phyloP scores from a whole-genome alignment of 2,888 invertebrate species.

The Nomada ruficornis region DNA sequence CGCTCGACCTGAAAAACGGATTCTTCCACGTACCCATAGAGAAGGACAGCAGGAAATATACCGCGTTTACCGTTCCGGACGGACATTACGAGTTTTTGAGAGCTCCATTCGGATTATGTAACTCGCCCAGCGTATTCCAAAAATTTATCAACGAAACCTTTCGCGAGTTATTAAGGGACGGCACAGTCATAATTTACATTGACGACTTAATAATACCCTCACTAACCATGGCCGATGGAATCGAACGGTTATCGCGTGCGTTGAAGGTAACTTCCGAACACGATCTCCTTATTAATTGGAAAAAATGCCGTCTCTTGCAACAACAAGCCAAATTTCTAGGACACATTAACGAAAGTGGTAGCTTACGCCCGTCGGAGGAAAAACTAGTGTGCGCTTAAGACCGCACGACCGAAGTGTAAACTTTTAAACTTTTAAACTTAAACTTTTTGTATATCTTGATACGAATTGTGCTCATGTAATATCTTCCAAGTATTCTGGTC shows the following conservation, averaged over 20 bases:
- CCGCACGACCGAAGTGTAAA: no score
- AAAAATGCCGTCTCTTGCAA: constrained; percentile 1
- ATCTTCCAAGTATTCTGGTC: no score
- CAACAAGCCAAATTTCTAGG: neutral
- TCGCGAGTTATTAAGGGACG: constrained; percentile 33
- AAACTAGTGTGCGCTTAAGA: no score
- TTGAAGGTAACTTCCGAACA: neutral
- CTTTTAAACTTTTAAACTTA: no score
- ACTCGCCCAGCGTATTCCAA: constrained; percentile 37
- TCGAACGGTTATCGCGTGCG: neutral
- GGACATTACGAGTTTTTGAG: constrained; percentile 69
- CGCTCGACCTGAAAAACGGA: constrained; percentile 46
- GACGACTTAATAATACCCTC: constrained; percentile 20
- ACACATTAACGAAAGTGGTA: neutral
- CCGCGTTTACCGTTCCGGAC: constrained; percentile 68
- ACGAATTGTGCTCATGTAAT: no score
- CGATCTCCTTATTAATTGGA: constrained; percentile 13
- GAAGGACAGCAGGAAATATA: constrained; percentile 66
- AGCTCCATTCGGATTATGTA: constrained; percentile 71
- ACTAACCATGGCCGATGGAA: neutral
- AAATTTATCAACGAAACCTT: constrained; percentile 58
- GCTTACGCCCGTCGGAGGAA: neutral
- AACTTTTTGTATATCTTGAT: no score
- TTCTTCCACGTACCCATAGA: constrained; percentile 70
- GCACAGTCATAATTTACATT: neutral